These are phyloP conservation scores for Sebastes oblongus DNA, from an alignment of 2,797 vertebrate species.

Conservation along the genomic window DNA sequence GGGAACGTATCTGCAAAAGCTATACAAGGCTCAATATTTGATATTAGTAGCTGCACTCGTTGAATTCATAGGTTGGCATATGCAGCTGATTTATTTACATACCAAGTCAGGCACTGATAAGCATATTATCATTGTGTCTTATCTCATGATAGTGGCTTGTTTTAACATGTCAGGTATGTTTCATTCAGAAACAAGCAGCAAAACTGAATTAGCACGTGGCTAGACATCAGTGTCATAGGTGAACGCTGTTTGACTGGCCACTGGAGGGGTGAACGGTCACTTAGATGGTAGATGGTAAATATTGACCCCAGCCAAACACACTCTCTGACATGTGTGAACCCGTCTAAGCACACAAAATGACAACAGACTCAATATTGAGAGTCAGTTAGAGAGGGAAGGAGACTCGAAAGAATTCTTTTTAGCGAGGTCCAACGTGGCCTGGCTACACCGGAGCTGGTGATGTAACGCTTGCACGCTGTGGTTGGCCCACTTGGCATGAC, in stretches of 20 bases:
- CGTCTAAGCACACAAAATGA: background rate
- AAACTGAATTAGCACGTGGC: background rate
- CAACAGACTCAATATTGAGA: background rate
- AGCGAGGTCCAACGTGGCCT: background rate
- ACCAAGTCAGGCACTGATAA: background rate
- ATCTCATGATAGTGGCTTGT: background rate
- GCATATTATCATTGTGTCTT: background rate
- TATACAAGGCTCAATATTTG: background rate
- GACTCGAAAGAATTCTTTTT: conserved; percentile 8
- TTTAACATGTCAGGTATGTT: background rate
- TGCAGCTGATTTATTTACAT: background rate
- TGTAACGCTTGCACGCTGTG: conserved; percentile 29
- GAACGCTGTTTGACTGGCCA: background rate
- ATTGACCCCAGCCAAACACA: background rate
- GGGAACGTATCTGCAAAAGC: background rate
- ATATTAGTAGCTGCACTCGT: background rate
- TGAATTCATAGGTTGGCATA: background rate
- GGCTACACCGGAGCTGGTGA: conserved; percentile 33
- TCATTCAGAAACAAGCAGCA: background rate
- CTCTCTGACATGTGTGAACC: background rate
- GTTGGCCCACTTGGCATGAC: conserved; percentile 33
- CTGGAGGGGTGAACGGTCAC: background rate
- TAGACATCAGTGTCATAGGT: background rate
- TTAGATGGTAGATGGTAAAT: background rate
- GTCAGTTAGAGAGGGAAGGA: background rate